Base-by-base conservation (phyloP, 2,797 vertebrate species). In the Eutrigla gurnardus region DNA sequence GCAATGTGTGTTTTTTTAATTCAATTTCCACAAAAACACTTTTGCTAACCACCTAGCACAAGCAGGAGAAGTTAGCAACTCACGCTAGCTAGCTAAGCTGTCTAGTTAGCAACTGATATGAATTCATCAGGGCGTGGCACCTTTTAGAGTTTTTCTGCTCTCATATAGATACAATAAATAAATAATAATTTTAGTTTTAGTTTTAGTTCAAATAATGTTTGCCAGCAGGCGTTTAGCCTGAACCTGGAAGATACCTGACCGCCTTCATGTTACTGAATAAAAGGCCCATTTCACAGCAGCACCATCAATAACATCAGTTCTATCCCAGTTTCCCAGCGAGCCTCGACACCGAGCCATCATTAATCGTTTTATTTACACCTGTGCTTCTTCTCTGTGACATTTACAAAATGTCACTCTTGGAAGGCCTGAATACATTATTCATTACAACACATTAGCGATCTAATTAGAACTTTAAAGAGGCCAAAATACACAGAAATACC, bases 301-400 rank as follows among this genome's bases (percentile, higher is more conserved):
- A 18, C 12, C 12, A 64, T 63, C 25, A 58, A 49, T 58, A 49
- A 50, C 25, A 25, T 53, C 15, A 7, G 45, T 37, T 36, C 15
- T 47, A 12, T 47, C 49, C 17, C 37, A 14, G 61, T 18, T 17
- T 64, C 61, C 33, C 33, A 18, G 45, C 13, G 43, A 35, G 32
- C 42, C 7, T 7, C 58, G 42, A 45, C 53, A 53, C 18, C 35
- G 52, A 58, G 52, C 42, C 8, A 6, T 55, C 13, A 3, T 52
- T 15, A 0, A 39, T 54, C 64, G 40, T 0, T 47, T 71, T 36
- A 47, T 43, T 65, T 18, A 40, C 35, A 52, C n/a, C 39, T 57
- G 70, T 32, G 33, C 13, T 32, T 55, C 55, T 55, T 25, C n/a
- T 63, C n/a, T 32, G 10, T 60, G 60, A 53, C 40, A 40, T 46